Base-by-base conservation (phyloP, 2,113 vertebrate genomes). In the Chloroceryle aenea region DNA sequence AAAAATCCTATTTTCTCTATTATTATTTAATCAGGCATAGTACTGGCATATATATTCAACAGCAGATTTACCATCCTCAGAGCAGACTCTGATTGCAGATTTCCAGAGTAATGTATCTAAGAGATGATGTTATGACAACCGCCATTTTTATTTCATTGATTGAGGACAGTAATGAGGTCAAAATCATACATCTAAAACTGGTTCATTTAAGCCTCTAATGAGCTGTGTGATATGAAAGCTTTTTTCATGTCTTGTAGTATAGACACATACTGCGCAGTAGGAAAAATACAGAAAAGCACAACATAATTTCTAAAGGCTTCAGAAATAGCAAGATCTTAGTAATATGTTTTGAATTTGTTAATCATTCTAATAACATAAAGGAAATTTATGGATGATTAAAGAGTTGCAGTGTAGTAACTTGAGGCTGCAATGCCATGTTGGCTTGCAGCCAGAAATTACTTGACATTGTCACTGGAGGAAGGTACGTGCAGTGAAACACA, bases 181-280 rank as follows among this genome's bases (percentile, higher is more conserved):
- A 90, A 97, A 96, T 96, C 95, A 85, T 94, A 93, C 64, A 85
- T 97, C 82, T 96, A 93, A 96, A 97, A 91, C 61, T 87, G 95
- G 81, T 93, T 97, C 86, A 91, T 97, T 98, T 94, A 95, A 97
- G 74, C 90, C 42, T 95, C 83, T 97, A 97, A 97, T 97, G 97
- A 96, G 87, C 82, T 95, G 85, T 97, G 64, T 95, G 91, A 95
- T 97, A 87, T 66, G 85, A 87, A 95, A 95, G 80, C 40, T 95
- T 96, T 94, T 86, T 93, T 94, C 92, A 71, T 81, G 77, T 92
- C 56, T 94, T 87, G 45, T 64, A 47, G 32, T 76, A 82, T 29
- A 62, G 85, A 73, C 36, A 42, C 72, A 61, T 87, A 63, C 89
- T 87, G 73, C 90, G 63, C 42, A 73, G 56, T 61, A 62, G 69